A percentile compares a stretch with the other conserved stretches of the same genome.
These are phyloP conservation scores for Phrynosoma platyrhinos DNA, from an alignment of 2,113 vertebrate species.

Conservation along the genomic window DNA sequence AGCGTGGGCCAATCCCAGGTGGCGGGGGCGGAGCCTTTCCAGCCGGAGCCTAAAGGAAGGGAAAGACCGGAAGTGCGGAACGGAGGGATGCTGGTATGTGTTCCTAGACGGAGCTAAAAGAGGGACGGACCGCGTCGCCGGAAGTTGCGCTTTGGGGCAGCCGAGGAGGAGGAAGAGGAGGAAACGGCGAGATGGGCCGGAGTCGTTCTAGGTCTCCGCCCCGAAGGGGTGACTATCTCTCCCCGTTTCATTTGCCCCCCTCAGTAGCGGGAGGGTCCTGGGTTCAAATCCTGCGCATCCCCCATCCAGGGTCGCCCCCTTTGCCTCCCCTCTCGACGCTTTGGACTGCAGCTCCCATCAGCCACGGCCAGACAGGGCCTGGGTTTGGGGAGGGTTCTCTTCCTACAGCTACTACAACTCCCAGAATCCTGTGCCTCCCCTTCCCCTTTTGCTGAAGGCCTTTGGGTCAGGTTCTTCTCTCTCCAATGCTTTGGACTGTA, in stretches of 20 bases:
- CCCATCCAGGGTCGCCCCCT: too few species aligned
- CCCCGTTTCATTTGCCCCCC: too few species aligned
- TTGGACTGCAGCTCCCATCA: too few species aligned
- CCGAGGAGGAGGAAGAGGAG: not conserved
- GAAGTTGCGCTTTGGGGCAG: not conserved
- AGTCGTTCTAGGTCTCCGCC: not conserved
- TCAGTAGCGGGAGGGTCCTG: too few species aligned
- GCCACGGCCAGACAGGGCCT: too few species aligned
- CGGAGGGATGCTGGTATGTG: not conserved
- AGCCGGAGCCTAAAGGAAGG: not conserved
- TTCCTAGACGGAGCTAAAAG: not conserved
- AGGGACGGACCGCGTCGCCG: not conserved
- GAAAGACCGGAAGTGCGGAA: too few species aligned
- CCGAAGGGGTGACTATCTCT: slow-evolving; percentile 41
- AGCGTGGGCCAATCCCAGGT: too few species aligned
- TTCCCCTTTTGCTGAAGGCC: not conserved
- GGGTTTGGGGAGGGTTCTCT: too few species aligned
- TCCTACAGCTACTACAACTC: too few species aligned
- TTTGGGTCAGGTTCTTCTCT: not conserved
- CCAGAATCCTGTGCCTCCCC: not conserved
- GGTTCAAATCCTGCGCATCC: too few species aligned
- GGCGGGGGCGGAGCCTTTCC: not conserved
- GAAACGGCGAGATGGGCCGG: not conserved
- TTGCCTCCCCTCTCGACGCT: too few species aligned
- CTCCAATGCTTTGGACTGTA: not conserved